These are phyloP conservation scores for Chanos chanos DNA, from an alignment of 2,797 vertebrate species.

Conservation along the genomic window DNA sequence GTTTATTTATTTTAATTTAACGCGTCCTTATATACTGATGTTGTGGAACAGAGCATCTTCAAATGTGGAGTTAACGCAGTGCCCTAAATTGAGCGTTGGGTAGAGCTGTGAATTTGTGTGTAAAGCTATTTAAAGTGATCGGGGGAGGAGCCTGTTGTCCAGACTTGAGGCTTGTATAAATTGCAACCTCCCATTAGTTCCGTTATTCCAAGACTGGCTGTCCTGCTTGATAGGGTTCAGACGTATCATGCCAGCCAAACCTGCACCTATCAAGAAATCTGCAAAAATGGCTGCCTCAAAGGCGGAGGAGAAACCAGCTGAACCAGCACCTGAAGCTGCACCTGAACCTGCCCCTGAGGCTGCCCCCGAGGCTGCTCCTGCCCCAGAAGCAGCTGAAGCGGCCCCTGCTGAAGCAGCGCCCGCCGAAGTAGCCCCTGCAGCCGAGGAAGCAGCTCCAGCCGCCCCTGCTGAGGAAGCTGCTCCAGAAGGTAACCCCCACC, in stretches of 20 bases:
- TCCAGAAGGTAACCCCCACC: conserved; percentile 25
- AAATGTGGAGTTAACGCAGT: too few species aligned
- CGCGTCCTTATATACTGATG: too few species aligned
- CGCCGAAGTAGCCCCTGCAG: conserved; percentile 9
- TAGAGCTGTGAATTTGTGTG: not conserved
- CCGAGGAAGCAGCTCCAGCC: conserved; percentile 9
- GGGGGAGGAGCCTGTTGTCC: conserved; percentile 61
- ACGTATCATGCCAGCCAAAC: conserved; percentile 72
- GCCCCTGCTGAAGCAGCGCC: conserved; percentile 10
- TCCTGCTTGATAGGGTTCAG: conserved; percentile 27
- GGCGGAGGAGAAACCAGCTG: conserved; percentile 42
- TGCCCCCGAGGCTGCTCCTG: conserved; percentile 8
- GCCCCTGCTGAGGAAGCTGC: conserved; percentile 24
- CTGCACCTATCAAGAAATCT: conserved; percentile 72
- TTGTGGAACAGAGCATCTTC: not conserved
- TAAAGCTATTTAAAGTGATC: conserved; percentile 39
- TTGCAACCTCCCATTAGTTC: conserved; percentile 22
- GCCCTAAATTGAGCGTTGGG: too few species aligned
- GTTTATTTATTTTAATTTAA: too few species aligned
- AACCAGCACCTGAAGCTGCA: conserved; percentile 44
- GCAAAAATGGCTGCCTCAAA: conserved; percentile 53
- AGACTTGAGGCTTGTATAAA: conserved; percentile 55
- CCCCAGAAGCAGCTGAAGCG: conserved; percentile 26
- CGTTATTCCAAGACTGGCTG: conserved; percentile 33
- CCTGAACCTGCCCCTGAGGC: conserved; percentile 19